Evolutionary conservation across 2,888 invertebrate genomes (phyloP).

Genomic region (Synergus laeviventris): DNA sequence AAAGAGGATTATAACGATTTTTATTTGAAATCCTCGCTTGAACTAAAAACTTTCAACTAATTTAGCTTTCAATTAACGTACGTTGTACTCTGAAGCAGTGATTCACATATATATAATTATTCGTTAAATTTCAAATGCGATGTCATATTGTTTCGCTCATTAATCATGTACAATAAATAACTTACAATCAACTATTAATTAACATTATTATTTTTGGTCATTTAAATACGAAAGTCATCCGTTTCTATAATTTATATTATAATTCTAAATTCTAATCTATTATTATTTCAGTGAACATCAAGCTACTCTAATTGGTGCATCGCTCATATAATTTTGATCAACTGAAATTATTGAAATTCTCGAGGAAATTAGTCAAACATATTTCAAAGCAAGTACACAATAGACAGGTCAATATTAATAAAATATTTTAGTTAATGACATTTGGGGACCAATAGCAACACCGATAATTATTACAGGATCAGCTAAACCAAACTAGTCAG

Average conservation of each 20-base stretch:
- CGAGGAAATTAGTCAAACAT: conserved; percentile 30
- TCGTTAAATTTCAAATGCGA: not conserved
- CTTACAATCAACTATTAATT: not conserved
- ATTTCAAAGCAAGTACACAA: conserved; percentile 31
- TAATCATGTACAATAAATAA: not conserved
- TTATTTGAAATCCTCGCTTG: too few relatives aligned
- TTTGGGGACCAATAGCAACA: not conserved
- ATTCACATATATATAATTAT: not conserved
- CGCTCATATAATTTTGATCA: conserved; percentile 16
- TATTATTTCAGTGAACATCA: conserved; percentile 26
- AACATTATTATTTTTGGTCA: not conserved
- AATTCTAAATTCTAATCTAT: not conserved
- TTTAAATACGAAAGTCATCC: not conserved
- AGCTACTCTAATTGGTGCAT: conserved; percentile 31
- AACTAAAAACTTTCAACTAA: too few relatives aligned
- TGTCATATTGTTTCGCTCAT: not conserved
- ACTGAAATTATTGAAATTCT: conserved; percentile 17
- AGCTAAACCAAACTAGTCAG: not conserved
- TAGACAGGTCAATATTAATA: conserved; percentile 15
- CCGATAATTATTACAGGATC: not conserved
- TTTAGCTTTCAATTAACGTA: not conserved
- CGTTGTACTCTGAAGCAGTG: not conserved
- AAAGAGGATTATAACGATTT: too few relatives aligned
- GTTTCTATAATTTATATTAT: not conserved
- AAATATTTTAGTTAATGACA: conserved; percentile 20